These are phyloP conservation scores for Ochropleura leucogaster DNA, from an alignment of 2,888 invertebrate genomes.

Conservation along the genomic window DNA sequence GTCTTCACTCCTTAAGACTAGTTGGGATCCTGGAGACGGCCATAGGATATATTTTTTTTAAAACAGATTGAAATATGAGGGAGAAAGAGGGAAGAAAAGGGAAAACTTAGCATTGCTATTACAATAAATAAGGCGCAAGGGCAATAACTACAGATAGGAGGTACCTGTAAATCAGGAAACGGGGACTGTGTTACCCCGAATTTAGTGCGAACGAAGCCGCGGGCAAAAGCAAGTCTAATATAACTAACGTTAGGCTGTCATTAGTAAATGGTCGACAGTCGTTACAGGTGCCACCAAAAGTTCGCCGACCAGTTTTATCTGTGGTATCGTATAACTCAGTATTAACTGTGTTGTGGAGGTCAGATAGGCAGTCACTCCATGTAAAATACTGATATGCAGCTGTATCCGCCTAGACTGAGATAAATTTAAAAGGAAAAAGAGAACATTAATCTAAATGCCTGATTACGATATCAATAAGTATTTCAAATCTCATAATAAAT, in stretches of 20 bases:
- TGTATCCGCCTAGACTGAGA: neutral
- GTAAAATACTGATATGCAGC: neutral
- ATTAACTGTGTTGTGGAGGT: neutral
- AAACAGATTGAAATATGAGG: no score
- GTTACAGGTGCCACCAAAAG: neutral
- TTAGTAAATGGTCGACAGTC: neutral
- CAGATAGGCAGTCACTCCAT: neutral
- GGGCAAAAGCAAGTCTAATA: no score
- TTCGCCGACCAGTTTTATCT: neutral
- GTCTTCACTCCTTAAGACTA: no score
- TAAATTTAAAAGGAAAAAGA: neutral
- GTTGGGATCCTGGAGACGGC: no score
- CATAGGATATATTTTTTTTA: no score
- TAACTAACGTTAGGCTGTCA: neutral
- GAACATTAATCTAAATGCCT: neutral
- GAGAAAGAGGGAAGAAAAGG: no score
- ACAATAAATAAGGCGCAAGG: no score
- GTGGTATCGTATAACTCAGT: neutral
- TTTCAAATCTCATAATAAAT: constrained; percentile 4
- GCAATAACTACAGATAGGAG: no score
- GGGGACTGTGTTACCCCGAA: no score
- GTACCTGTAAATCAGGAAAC: no score
- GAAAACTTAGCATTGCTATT: no score
- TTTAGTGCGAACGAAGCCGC: no score
- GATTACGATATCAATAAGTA: neutral